Base-by-base conservation (phyloP, 2,113 vertebrate genomes). In the Kryptolebias marmoratus region DNA sequence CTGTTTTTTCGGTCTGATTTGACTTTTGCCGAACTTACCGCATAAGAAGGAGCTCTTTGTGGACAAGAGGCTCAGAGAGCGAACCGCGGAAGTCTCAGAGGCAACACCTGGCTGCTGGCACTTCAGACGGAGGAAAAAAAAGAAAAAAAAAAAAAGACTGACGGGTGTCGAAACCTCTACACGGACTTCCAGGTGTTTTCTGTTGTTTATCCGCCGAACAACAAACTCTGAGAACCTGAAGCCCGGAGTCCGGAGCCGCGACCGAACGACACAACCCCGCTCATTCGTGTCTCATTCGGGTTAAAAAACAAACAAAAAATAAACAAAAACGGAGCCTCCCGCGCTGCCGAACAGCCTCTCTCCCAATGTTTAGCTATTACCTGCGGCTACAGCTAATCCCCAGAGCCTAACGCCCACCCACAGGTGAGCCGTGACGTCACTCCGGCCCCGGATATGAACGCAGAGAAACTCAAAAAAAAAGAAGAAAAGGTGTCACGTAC, bases 341-440 rank as follows among this genome's bases (percentile, higher is more conserved):
- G 67, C 7, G 73, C 12, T 42, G 47, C 56, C 8, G 68, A 73
- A 36, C 3, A n/a, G 27, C 64, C 58, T 60, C 68, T 82, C 56
- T 75, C 73, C 77, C 74, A 76, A 48, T 91, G 85, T 82, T 89
- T 87, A 86, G 79, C 87, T 89, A 70, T 88, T 89, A 94, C 91
- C 93, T 93, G 91, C 87, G 88, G 91, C 90, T 92, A 90, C 91
- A 85, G 91, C 93, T 92, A 90, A 91, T 81, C 68, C 82, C 79
- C 58, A 68, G 73, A 48, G 65, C 64, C 30, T 5, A 50, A 48
- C 87, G 78, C 87, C 91, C 89, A 89, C 92, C 87, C 88, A 89
- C 90, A 93, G 91, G 91, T 90, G 79, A 88, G 73, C 4, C 0
- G 44, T 92, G 91, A 93, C 91, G 92, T 93, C 92, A 94, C 70